These are phyloP conservation scores for Dendrolimus pini DNA, from an alignment of 2,888 invertebrate genomes.

Conservation along the genomic window DNA sequence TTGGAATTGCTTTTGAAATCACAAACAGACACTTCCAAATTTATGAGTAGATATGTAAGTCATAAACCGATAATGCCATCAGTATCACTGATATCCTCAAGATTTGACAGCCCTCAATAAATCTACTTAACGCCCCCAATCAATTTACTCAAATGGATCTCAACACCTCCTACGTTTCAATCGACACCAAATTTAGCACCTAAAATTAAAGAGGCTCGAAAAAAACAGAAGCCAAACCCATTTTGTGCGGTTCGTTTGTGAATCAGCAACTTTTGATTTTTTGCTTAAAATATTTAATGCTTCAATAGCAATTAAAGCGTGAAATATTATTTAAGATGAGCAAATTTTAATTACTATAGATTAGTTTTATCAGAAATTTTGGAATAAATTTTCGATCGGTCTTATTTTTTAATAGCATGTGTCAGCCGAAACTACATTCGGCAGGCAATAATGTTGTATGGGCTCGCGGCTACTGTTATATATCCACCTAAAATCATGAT, in stretches of 20 bases:
- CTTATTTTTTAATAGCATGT: too few species aligned
- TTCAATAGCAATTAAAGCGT: constrained; percentile 1
- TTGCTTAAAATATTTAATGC: neutral
- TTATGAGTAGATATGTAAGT: too few species aligned
- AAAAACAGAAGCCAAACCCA: neutral
- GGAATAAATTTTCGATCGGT: too few species aligned
- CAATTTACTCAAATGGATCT: neutral
- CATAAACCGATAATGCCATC: too few species aligned
- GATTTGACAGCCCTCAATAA: neutral
- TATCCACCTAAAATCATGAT: too few species aligned
- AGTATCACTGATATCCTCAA: neutral
- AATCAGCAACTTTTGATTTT: neutral
- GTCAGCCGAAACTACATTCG: too few species aligned
- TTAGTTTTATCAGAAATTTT: too few species aligned
- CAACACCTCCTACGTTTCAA: neutral
- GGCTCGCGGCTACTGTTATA: too few species aligned
- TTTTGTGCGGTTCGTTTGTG: neutral
- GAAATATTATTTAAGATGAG: neutral
- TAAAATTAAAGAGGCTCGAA: neutral
- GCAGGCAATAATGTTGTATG: too few species aligned
- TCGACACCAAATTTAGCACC: neutral
- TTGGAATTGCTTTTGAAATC: too few species aligned
- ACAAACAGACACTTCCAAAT: too few species aligned
- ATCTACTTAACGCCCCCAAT: neutral
- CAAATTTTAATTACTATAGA: too few species aligned